Conservation (phyloP, 92 coral and sea anemone genomes). For the Bergia sp. region DNA sequence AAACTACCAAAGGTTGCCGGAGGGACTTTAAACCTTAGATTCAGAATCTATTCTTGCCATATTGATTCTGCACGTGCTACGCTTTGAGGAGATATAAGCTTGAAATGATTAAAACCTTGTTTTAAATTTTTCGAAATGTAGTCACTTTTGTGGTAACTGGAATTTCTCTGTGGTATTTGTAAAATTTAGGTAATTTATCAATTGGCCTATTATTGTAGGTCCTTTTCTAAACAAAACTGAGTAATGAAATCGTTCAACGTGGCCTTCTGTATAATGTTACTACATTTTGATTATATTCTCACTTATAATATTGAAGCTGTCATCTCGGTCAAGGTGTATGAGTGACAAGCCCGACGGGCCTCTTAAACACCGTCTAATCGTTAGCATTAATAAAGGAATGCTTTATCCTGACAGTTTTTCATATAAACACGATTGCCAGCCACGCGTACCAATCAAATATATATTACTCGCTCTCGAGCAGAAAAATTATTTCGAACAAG, state of each 20-base stretch:
- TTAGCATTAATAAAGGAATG: slow-evolving; percentile 27
- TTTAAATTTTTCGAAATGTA: no score
- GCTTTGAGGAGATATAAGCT: background rate
- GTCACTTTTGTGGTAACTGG: no score
- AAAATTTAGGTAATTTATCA: background rate
- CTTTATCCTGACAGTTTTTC: slow-evolving; percentile 7
- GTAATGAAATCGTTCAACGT: background rate
- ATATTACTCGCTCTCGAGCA: background rate
- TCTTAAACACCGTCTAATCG: slow-evolving; percentile 45
- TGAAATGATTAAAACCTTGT: background rate
- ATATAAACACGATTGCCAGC: slow-evolving; percentile 16
- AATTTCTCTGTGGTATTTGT: background rate
- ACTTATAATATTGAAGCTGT: slow-evolving; percentile 35
- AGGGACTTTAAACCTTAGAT: background rate
- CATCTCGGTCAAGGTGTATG: slow-evolving; percentile 22
- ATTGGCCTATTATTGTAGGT: background rate
- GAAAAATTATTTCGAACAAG: slow-evolving; percentile 14
- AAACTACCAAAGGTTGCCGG: background rate
- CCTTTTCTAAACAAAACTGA: background rate
- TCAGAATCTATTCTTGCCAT: background rate
- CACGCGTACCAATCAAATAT: slow-evolving; percentile 12
- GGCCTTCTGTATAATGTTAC: slow-evolving; percentile 38
- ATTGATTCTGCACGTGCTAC: background rate
- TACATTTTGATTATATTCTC: slow-evolving; percentile 27
- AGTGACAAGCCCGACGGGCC: slow-evolving; percentile 36